Base-by-base conservation (phyloP, 2,888 invertebrate genomes). In the Timema cristinae region DNA sequence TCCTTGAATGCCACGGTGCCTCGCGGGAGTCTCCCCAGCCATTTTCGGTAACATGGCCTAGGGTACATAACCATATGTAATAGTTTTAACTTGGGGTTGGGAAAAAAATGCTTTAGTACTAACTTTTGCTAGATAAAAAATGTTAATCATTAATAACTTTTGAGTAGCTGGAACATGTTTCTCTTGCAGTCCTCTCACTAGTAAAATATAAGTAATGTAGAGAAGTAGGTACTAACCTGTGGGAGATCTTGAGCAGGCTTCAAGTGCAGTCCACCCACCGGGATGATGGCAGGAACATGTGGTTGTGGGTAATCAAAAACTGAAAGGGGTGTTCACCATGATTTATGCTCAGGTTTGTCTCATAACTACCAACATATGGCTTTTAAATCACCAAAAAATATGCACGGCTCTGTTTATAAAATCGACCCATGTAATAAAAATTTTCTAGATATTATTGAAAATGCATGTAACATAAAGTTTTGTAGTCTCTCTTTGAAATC, bases 291-390 rank as follows among this genome's bases (percentile, higher is more conserved):
- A 0, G 84, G 82, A 7, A 83, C 80, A 8, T 81, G 76, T 1
- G 85, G 84, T n/a, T 81, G 77, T 0, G 81, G 81, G 71, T 75
- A 76, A 32, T 76, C 76, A n/a, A 7, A 78, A 50, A 6, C 76
- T 74, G 56, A 76, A 75, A 77, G 85, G 80, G 1, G 78, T 77
- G 73, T 85, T 85, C 1, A 83, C 56, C 74, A 85, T 81, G 16
- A 84, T n/a, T 59, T 79, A 84, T 77, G 59, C 82, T 81, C n/a
- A 82, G 73, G 69, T 79, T 81, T 78, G 84, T 84, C 32, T 85
- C 84, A 75, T 85, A 76, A 83, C 85, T 78, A 83, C 84, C 50
- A 80, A 77, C 67, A 0, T 73, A 52, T 5, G 76, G 76, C 13
- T 69, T 56, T 15, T 72, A n/a, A 70, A 2, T 74, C 72, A 8